These are phyloP conservation scores for Chlorops oryzae DNA, from an alignment of 1,140 invertebrate species.

Conservation along the genomic window DNA sequence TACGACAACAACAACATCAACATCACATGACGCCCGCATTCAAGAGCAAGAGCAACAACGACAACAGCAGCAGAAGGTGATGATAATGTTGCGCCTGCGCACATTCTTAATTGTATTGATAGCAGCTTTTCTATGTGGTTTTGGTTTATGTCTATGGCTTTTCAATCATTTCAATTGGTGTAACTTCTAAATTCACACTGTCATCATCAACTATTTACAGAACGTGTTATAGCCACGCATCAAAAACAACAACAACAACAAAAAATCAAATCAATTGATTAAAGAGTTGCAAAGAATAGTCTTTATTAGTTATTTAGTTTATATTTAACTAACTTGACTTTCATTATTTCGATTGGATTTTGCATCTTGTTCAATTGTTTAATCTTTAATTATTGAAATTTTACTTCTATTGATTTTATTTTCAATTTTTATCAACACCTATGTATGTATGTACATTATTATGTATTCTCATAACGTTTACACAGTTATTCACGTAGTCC, in stretches of 20 bases:
- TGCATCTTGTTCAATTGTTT: too few relatives aligned
- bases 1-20: constrained; percentile 18
- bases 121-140: constrained; percentile 48
- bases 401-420: too few relatives aligned
- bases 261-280: background rate
- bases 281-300: background rate
- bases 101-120: constrained; percentile 44
- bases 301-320: background rate
- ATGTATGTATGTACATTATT: too few relatives aligned
- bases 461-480: too few relatives aligned
- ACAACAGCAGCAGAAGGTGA: constrained; percentile 43
- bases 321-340: too few relatives aligned
- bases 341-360: too few relatives aligned
- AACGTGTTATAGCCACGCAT: too few relatives aligned
- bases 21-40: background rate
- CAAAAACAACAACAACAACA: too few relatives aligned
- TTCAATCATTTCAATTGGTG: constrained; percentile 22
- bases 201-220: background rate
- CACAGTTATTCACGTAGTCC: too few relatives aligned
- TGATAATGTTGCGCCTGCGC: constrained; percentile 46
- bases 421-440: too few relatives aligned
- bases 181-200: constrained; percentile 4
- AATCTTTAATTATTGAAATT: too few relatives aligned
- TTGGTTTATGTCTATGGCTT: constrained; percentile 48
- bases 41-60: constrained; percentile 19